Percentiles rank a stretch among this genome's conserved stretches.
Conservation (phyloP, 2,113 vertebrate species). For the Onychorhynchus coronatus region DNA sequence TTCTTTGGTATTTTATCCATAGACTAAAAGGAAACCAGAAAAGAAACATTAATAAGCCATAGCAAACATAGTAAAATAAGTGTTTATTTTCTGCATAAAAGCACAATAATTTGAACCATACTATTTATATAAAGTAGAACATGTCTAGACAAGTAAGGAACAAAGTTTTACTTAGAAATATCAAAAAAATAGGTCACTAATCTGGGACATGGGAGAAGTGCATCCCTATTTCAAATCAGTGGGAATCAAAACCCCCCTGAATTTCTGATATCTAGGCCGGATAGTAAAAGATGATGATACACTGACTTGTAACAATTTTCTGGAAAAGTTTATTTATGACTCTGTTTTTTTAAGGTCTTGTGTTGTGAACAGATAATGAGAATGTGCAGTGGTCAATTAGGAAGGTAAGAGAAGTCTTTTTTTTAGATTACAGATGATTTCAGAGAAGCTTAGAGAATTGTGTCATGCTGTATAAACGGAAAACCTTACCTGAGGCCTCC, state of each 20-base stretch:
- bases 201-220: not conserved
- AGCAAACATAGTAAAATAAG: not conserved
- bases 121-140: not conserved
- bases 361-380: not conserved
- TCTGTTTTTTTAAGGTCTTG: not conserved
- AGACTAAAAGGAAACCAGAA: not conserved
- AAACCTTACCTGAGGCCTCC: not conserved
- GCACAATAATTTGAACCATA: not conserved
- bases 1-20: not conserved
- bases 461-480: not conserved
- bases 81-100: not conserved
- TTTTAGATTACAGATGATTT: not conserved
- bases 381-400: not conserved
- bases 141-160: not conserved
- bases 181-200: not conserved
- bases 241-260: fast-evolving
- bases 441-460: not conserved
- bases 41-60: not conserved
- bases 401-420: not conserved
- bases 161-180: not conserved
- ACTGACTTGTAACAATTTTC: not conserved
- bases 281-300: not conserved
- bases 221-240: not conserved
- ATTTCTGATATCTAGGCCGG: not conserved
- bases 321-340: not conserved